Evolutionary conservation across 2,888 invertebrate species (phyloP), one percentile per base, ranked within the genome.

Genomic region (Cheilosia vernalis): DNA sequence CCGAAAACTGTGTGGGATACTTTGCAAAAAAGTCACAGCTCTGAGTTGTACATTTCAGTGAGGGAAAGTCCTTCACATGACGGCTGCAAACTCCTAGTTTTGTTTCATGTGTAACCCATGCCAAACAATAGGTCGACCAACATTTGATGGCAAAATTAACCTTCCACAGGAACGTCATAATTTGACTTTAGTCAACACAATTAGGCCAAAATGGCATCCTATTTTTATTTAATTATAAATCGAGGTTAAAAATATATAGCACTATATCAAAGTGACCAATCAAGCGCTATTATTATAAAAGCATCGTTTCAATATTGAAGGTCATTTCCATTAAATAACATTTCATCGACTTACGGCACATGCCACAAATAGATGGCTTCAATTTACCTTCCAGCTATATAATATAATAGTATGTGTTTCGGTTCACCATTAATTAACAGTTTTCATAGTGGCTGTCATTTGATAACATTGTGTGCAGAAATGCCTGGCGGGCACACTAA

Each of bases 291-390:
- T 61, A 72, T 51, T 30, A n/a, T 51, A 61, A 53, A 53, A 40
- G 60, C 67, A 42, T 53, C 9, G 51, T 13, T 42, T 27, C 9
- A 7, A 0, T 44, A 73, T n/a, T n/a, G 56, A 77, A 51, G 64
- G 42, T 58, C 40, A 44, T 47, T 19, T 72, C 33, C 37, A 66
- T 79, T 58, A 73, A 60, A 79, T 79, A 73, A 58, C 73, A 73
- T 79, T 73, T 60, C 37, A 79, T 79, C 66, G 72, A 66, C 73
- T 66, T 58, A 47, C 47, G 1, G 27, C 13, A 19, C 4, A 44
- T 5, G 15, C 17, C 15, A 44, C 10, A 30, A n/a, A n/a, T 44
- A 44, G 47, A 44, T n/a, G 15, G n/a, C 6, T 17, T 17, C 7
- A 47, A 47, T 17, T 9, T 10, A 10, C 17, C 17, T 9, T 47